Evolutionary conservation across 2,113 vertebrate genomes (phyloP).

Genomic region (Furnarius figulus): DNA sequence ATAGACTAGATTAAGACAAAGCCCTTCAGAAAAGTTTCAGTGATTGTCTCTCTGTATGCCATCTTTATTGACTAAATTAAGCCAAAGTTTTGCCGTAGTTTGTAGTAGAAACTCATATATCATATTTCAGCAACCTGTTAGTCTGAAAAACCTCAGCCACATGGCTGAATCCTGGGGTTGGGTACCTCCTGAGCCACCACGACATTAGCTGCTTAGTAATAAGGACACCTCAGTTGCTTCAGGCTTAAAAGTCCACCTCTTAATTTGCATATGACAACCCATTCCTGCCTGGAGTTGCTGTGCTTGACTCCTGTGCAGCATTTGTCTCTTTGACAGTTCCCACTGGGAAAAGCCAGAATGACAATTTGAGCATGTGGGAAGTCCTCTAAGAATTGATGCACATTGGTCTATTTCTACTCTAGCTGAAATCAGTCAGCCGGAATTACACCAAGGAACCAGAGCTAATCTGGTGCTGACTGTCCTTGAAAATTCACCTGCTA

Average conservation of each 20-base stretch:
- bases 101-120: background rate
- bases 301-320: background rate
- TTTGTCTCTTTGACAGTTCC: background rate
- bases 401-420: background rate
- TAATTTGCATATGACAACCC: background rate
- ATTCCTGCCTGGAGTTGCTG: background rate
- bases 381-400: background rate
- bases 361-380: background rate
- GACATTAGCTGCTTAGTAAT: background rate
- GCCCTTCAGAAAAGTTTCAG: background rate
- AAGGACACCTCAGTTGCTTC: background rate
- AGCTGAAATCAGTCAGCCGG: background rate
- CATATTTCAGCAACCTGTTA: background rate
- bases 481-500: background rate
- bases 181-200: background rate
- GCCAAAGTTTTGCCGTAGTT: background rate
- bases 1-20: background rate
- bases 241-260: background rate
- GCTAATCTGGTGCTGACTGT: background rate
- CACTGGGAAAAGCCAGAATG: background rate
- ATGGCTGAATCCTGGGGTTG: background rate
- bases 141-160: background rate
- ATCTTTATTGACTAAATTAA: background rate
- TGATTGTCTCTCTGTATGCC: background rate
- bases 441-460: background rate